phyloP scores from a whole-genome alignment of 2,888 invertebrate species.

The Buathra laborator region DNA sequence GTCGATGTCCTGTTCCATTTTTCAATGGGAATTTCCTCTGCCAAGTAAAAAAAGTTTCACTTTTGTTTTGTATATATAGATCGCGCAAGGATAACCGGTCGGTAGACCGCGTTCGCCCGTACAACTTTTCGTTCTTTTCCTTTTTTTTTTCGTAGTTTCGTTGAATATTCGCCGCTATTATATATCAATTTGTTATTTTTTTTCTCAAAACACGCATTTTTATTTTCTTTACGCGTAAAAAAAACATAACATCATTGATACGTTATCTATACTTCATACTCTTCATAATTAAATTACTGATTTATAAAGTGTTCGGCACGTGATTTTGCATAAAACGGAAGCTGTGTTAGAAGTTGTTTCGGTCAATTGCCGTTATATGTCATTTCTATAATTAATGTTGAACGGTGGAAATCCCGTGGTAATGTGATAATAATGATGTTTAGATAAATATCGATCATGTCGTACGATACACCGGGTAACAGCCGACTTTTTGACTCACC shows the following conservation, averaged over 20 bases:
- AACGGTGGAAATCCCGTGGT: too few species aligned
- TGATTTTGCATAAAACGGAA: background rate
- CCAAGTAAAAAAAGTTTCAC: background rate
- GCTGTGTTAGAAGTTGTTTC: constrained; percentile 9
- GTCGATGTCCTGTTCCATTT: background rate
- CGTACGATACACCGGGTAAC: background rate
- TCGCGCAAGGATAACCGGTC: constrained; percentile 38
- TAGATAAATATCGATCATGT: background rate
- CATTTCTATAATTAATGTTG: constrained; percentile 7
- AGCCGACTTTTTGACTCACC: constrained; percentile 41
- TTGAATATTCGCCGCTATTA: background rate
- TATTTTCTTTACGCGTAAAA: too few species aligned
- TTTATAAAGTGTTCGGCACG: background rate
- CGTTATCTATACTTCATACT: background rate
- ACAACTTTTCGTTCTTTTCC: background rate
- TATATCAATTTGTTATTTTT: background rate
- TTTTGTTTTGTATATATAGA: background rate
- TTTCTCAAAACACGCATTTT: background rate
- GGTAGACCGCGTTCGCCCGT: background rate
- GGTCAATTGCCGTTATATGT: background rate
- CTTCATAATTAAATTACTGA: background rate
- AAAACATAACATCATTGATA: background rate
- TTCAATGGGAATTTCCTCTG: background rate
- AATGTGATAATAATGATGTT: background rate
- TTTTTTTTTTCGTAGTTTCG: background rate